Evolutionary conservation across 2,797 vertebrate species (phyloP), one percentile per base, ranked within the genome.

Genomic region (Balearica regulorum): DNA sequence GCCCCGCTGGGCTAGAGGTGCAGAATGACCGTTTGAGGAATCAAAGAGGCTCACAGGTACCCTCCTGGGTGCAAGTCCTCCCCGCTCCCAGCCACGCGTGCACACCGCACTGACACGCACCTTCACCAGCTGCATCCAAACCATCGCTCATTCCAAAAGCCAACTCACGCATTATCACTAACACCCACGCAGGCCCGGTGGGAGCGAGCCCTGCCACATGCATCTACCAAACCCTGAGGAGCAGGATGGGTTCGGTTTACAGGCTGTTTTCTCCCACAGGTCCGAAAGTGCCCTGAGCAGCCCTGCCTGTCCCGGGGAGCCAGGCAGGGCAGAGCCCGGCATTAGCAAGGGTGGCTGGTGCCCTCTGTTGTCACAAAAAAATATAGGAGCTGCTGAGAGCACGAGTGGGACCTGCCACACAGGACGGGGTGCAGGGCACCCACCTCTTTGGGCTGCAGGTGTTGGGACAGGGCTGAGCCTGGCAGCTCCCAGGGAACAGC

Each of bases 311-410:
- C 39, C 84, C 65, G 16, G 55, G 60, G 73, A 93, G 72, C 85
- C 69, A 31, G 88, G 61, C 69, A 62, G 81, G 93, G 88, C 91
- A 79, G 26, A 69, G 79, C 53, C 60, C 49, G 8, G 72, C 57
- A 0, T 24, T 73, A 93, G 25, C 86, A 17, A 96, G 96, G 95
- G 95, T 86, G 83, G 92, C 93, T 95, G 96, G 96, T 96, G 95
- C 96, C 96, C 96, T 96, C 96, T 96, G 94, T 96, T 94, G 96
- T 94, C 95, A 62, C 73, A 70, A 66, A 73, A 37, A 66, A 25
- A 76, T 66, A 83, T 0, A 15, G 57, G 79, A 93, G 87, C 60
- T 22, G 70, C 80, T 21, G 77, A 66, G 39, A 85, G 84, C 71
- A 19, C 61, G 29, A 28, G 54, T 28, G 70, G 87, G 62, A 77